Conservation (phyloP, 2,113 vertebrate genomes). For the Azemiops feae region DNA sequence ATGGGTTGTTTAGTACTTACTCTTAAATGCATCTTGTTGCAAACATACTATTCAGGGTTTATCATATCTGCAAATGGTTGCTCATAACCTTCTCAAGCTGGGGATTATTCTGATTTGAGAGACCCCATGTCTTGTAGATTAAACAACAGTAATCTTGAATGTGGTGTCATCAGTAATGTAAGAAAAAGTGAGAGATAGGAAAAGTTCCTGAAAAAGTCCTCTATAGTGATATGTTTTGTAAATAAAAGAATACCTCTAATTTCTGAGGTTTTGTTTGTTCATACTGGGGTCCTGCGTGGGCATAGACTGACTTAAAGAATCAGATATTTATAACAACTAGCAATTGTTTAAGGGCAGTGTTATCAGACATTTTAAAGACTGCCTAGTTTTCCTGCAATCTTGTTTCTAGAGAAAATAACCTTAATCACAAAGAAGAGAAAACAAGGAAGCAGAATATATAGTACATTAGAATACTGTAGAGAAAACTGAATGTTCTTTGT, state of each 20-base stretch:
- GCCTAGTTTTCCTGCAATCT: not conserved
- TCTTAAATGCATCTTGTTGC: not conserved
- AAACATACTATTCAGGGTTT: not conserved
- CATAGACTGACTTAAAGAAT: not conserved
- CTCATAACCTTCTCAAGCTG: not conserved
- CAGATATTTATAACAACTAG: not conserved
- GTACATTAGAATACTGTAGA: not conserved
- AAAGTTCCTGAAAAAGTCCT: not conserved
- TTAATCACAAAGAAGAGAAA: rapidly evolving
- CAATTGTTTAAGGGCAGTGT: not conserved
- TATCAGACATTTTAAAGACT: not conserved
- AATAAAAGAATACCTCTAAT: not conserved
- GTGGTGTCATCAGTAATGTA: not conserved
- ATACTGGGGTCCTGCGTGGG: not conserved
- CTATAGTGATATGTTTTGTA: not conserved
- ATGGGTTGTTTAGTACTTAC: not conserved
- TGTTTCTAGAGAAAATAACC: rapidly evolving
- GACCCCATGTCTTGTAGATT: not conserved
- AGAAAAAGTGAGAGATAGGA: not conserved
- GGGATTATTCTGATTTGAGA: not conserved
- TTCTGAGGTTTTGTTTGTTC: not conserved
- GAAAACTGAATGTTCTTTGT: not conserved
- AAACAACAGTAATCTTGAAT: not conserved
- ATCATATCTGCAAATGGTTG: not conserved
- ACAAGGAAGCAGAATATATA: not conserved